Percentiles rank a stretch among this genome's conserved stretches.
Conservation (phyloP, 2,888 invertebrate genomes). For the Ypsolopha sequella region DNA sequence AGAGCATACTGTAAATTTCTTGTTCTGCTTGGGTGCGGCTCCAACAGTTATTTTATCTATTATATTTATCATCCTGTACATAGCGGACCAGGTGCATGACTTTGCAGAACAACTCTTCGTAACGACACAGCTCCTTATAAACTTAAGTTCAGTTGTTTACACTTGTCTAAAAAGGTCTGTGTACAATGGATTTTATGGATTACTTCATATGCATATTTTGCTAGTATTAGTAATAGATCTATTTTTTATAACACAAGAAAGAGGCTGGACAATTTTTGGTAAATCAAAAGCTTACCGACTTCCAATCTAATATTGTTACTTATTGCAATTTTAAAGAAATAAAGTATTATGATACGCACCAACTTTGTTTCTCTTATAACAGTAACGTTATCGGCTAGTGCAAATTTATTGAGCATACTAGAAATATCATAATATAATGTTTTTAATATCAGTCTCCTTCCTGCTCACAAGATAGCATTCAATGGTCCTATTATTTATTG, state of each 20-base stretch:
- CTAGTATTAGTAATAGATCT: conserved; percentile 42
- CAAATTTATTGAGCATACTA: too few species aligned
- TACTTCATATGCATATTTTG: conserved; percentile 46
- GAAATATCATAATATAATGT: too few species aligned
- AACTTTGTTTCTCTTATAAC: too few species aligned
- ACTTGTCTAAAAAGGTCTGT: conserved; percentile 18
- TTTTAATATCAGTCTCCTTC: too few species aligned
- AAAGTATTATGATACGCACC: too few species aligned
- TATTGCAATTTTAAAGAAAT: too few species aligned
- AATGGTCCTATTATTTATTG: too few species aligned
- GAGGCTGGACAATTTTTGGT: conserved; percentile 22
- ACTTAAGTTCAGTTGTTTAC: conserved; percentile 23
- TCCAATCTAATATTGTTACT: too few species aligned
- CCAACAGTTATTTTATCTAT: conserved; percentile 49
- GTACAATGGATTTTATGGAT: conserved; percentile 31
- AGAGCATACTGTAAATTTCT: conserved; percentile 21
- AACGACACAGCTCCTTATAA: conserved; percentile 29
- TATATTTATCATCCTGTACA: conserved; percentile 50
- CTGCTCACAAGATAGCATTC: too few species aligned
- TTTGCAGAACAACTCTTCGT: conserved; percentile 53
- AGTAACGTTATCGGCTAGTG: too few species aligned
- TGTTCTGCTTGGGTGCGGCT: conserved; percentile 49
- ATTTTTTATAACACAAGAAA: conserved; percentile 41
- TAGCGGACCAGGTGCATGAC: conserved; percentile 59
- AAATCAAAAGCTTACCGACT: too few species aligned